These are phyloP conservation scores for Corythornis leucogaster DNA, from an alignment of 2,797 vertebrate genomes.

Conservation along the genomic window DNA sequence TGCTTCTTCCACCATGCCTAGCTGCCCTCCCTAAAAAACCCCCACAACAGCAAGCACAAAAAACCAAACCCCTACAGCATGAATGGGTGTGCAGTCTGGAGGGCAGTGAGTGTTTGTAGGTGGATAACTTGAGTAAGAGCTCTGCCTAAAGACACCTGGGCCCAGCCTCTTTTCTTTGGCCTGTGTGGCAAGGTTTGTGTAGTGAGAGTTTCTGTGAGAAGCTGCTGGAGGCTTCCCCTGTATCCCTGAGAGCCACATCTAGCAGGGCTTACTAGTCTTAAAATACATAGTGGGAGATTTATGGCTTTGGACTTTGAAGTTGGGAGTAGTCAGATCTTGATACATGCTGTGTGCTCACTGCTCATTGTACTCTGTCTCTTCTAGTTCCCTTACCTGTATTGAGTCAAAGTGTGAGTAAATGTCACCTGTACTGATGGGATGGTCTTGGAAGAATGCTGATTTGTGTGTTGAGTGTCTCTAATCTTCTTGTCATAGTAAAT, in stretches of 20 bases:
- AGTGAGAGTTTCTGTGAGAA: background rate
- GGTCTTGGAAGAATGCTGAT: slow-evolving; percentile 17
- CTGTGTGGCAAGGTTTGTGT: background rate
- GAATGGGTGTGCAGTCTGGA: background rate
- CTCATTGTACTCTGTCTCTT: background rate
- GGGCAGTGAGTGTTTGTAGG: background rate
- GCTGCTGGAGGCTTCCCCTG: background rate
- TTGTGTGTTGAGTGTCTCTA: slow-evolving; percentile 36
- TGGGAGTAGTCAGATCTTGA: background rate
- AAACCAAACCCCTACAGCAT: background rate
- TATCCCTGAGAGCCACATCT: background rate
- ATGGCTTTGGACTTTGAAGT: background rate
- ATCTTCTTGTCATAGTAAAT: slow-evolving; percentile 62
- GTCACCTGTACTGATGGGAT: background rate
- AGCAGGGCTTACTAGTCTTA: background rate
- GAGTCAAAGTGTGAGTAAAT: background rate
- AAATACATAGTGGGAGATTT: background rate
- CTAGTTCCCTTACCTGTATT: background rate
- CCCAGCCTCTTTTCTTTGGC: background rate
- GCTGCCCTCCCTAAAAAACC: background rate
- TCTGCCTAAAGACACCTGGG: background rate
- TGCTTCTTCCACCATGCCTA: background rate
- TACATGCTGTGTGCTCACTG: rapidly evolving
- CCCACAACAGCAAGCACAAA: background rate
- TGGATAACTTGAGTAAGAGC: background rate